A percentile compares a stretch with the other conserved stretches of the same genome.
Conservation (phyloP, 2,113 vertebrate genomes). For the Redunca redunca region DNA sequence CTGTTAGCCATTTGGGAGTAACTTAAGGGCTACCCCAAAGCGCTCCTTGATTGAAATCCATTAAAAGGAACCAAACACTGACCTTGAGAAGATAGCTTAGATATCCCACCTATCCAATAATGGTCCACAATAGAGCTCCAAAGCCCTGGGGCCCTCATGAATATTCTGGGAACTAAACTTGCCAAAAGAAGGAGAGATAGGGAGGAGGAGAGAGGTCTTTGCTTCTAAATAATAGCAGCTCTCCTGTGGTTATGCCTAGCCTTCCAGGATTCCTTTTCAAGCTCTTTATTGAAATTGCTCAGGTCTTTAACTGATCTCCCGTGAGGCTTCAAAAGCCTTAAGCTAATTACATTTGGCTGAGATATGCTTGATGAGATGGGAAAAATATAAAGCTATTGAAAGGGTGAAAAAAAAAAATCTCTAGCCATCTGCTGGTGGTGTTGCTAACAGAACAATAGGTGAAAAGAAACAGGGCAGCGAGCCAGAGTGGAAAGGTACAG, state of each 20-base stretch:
- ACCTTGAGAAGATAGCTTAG: slow-evolving; percentile 74
- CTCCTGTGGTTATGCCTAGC: slow-evolving; percentile 78
- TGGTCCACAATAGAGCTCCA: slow-evolving; percentile 55
- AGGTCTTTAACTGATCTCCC: slow-evolving; percentile 84
- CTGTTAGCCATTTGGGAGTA: slow-evolving; percentile 77
- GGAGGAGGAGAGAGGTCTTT: slow-evolving; percentile 51
- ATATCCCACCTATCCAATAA: slow-evolving; percentile 70
- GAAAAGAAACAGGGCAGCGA: slow-evolving; percentile 59
- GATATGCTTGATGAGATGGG: slow-evolving; percentile 87
- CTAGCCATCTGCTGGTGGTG: slow-evolving; percentile 83
- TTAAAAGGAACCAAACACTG: slow-evolving; percentile 82
- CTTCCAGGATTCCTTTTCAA: slow-evolving; percentile 81
- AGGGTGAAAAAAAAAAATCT: slow-evolving; percentile 85
- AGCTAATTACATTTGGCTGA: slow-evolving; percentile 87
- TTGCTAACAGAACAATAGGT: slow-evolving; percentile 75
- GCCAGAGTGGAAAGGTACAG: slow-evolving; percentile 65
- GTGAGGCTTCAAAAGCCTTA: slow-evolving; percentile 79
- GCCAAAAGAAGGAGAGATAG: slow-evolving; percentile 31
- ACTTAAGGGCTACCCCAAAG: slow-evolving; percentile 71
- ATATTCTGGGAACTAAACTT: slow-evolving; percentile 78
- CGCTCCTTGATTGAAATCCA: slow-evolving; percentile 83
- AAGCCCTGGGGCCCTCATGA: slow-evolving; percentile 78
- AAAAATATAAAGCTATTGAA: slow-evolving; percentile 86
- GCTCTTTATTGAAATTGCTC: slow-evolving; percentile 81
- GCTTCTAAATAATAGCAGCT: slow-evolving; percentile 77